Conservation (phyloP, 2,888 invertebrate species). For the Drepana falcataria region DNA sequence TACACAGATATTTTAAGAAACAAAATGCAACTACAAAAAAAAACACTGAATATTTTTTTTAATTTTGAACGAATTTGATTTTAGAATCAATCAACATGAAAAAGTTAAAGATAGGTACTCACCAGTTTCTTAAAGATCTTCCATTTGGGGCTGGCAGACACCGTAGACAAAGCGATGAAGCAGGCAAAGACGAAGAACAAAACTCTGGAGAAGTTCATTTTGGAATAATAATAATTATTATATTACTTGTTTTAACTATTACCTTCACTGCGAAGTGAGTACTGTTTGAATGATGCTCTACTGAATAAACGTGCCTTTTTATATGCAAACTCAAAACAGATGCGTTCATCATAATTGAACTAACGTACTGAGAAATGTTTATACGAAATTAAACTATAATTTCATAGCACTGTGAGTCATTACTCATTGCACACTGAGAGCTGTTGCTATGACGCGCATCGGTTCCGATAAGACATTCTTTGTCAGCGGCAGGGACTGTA, state of each 20-base stretch:
- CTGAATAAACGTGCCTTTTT: background rate
- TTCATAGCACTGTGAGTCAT: background rate
- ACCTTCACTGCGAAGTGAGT: background rate
- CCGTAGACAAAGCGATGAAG: slow-evolving; percentile 13
- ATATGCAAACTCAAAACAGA: background rate
- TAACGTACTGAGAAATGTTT: background rate
- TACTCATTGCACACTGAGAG: background rate
- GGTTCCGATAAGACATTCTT: slow-evolving; percentile 1
- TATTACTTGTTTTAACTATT: background rate
- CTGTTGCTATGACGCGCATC: background rate
- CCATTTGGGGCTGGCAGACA: slow-evolving; percentile 34
- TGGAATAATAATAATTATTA: background rate
- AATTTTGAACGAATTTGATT: too few relatives aligned
- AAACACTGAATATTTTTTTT: too few relatives aligned
- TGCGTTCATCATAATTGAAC: background rate
- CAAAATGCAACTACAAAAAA: too few relatives aligned
- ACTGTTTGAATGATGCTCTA: slow-evolving; percentile 1
- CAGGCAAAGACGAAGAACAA: slow-evolving; percentile 14
- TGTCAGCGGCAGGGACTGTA: slow-evolving; percentile 2
- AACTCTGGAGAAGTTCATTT: slow-evolving; percentile 17
- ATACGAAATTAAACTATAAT: background rate
- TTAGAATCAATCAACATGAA: too few relatives aligned
- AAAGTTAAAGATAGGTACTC: slow-evolving; percentile 18
- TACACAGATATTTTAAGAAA: too few relatives aligned
- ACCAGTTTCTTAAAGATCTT: slow-evolving; percentile 53